A percentile compares a stretch with the other conserved stretches of the same genome.
These are phyloP conservation scores for Oxyruncus cristatus DNA, from an alignment of 2,113 vertebrate genomes.

Conservation along the genomic window DNA sequence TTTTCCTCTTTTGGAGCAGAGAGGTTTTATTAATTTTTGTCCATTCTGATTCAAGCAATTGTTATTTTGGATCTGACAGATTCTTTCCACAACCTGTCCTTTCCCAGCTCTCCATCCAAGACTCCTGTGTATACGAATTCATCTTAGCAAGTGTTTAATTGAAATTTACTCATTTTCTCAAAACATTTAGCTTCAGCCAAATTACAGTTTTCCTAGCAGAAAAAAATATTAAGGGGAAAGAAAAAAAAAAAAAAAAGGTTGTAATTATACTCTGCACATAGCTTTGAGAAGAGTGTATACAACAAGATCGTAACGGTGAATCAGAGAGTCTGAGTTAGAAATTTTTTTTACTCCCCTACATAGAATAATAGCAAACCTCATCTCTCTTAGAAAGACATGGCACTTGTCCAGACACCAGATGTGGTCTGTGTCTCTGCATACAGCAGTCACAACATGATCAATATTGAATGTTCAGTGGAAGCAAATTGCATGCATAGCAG, in stretches of 20 bases:
- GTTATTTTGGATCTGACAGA: neutral
- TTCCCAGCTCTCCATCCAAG: neutral
- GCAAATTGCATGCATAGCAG: neutral
- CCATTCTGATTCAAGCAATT: constrained; percentile 2
- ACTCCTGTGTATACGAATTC: neutral
- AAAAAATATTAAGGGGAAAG: neutral
- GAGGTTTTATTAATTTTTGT: constrained; percentile 2
- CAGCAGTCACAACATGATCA: neutral
- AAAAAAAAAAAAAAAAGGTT: neutral
- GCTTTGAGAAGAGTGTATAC: neutral
- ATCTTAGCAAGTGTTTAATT: neutral
- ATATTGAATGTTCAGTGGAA: neutral
- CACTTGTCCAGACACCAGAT: neutral
- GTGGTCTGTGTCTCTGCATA: neutral
- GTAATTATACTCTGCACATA: neutral
- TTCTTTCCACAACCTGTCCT: neutral
- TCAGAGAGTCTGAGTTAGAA: neutral
- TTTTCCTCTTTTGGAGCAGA: neutral
- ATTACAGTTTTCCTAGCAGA: neutral
- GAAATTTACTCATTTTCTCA: neutral
- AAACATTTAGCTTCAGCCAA: neutral
- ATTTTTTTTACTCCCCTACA: neutral
- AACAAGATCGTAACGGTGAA: neutral
- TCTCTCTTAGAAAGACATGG: neutral
- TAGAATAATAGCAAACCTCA: neutral